Percentiles rank a stretch among this genome's conserved stretches.
Evolutionary conservation across 2,797 vertebrate genomes (phyloP).

Genomic region (Pseudochirops corinnae): DNA sequence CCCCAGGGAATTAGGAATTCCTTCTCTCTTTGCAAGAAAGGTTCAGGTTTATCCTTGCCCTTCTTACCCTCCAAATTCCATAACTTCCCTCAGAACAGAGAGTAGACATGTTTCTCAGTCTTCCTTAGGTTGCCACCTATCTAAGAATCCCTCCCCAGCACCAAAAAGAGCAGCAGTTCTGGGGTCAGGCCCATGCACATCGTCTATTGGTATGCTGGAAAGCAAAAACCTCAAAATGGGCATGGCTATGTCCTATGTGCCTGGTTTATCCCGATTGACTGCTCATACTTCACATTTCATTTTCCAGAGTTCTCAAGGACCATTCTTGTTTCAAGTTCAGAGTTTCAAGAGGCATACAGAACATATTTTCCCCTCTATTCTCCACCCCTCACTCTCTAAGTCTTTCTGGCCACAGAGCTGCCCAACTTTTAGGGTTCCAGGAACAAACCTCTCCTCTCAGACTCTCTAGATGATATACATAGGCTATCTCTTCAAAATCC

Average conservation of each 20-base stretch:
- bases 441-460: neutral
- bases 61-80: neutral
- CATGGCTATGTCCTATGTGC: neutral
- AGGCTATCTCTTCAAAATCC: neutral
- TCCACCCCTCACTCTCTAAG: neutral
- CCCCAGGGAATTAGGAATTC: neutral
- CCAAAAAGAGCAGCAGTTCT: neutral
- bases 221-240: neutral
- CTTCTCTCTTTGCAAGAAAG: neutral
- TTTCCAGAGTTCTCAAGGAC: neutral
- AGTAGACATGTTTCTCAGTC: neutral
- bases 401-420: neutral
- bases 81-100: neutral
- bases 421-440: neutral
- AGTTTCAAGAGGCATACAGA: neutral
- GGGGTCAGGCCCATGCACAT: neutral
- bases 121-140: neutral
- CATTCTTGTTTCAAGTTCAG: neutral
- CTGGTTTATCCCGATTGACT: neutral
- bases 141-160: neutral
- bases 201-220: neutral
- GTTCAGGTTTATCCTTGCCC: neutral
- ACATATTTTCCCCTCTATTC: neutral
- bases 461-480: neutral
- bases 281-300: neutral